These are phyloP conservation scores for Arizona elegans DNA, from an alignment of 2,113 vertebrate species.

Conservation along the genomic window DNA sequence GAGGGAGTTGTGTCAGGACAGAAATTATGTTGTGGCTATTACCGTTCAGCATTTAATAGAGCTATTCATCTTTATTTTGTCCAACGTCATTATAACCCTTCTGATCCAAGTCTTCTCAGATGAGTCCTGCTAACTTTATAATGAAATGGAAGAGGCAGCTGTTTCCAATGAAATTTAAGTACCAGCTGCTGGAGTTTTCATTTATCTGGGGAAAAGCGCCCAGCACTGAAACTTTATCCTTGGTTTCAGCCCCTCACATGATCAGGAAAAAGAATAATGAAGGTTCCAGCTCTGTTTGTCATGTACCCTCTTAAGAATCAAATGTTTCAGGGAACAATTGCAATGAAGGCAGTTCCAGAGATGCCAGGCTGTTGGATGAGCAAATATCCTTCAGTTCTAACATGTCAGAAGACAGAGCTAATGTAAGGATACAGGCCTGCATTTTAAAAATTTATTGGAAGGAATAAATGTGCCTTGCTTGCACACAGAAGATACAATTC, in stretches of 20 bases:
- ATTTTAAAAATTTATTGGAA: background rate
- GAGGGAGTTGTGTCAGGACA: background rate
- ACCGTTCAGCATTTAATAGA: background rate
- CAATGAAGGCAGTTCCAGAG: background rate
- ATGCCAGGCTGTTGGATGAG: background rate
- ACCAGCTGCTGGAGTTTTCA: background rate
- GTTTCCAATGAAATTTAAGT: background rate
- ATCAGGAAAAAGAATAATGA: background rate
- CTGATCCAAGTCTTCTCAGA: background rate
- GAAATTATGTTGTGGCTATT: conserved; percentile 32
- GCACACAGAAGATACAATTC: background rate
- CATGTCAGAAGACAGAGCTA: background rate
- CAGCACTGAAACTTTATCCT: fast-evolving
- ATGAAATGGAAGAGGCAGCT: background rate
- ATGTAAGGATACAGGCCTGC: background rate
- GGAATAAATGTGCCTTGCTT: background rate
- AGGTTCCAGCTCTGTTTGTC: background rate
- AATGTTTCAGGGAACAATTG: background rate
- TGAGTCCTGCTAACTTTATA: conserved; percentile 19
- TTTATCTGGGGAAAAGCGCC: background rate
- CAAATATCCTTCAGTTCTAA: background rate
- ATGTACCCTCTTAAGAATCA: background rate
- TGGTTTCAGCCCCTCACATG: background rate
- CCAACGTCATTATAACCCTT: background rate
- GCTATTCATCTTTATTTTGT: conserved; percentile 45